Base-by-base conservation (phyloP, 2,888 invertebrate genomes). In the Machimus rusticus region DNA sequence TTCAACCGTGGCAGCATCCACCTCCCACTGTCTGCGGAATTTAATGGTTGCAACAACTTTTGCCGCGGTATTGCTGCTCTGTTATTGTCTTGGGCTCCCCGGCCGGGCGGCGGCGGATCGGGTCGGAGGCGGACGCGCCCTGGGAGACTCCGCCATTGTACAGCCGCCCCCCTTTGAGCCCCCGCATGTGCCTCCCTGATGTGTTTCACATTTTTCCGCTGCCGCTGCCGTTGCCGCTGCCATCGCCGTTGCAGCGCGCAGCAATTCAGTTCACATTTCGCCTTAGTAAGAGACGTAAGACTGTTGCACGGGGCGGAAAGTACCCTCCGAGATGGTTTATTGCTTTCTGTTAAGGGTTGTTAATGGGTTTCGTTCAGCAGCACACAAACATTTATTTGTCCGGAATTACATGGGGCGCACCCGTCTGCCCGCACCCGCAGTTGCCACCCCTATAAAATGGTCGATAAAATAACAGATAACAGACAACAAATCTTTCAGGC, bases 291-390 rank as follows among this genome's bases (percentile, higher is more conserved):
- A 85, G 85, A 85, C 74, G 85, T 85, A 85, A 85, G 85, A 85
- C 85, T 85, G 85, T 85, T 86, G 76, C 78, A 77, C 86, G 74
- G 85, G 85, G 57, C 86, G 74, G 85, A 74, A 77, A 82, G 88
- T 81, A 82, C 77, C 86, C 82, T 76, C 81, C 82, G 87, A 84
- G 76, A 88, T 88, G 88, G 86, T 88, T 87, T 88, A 88, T 88
- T 78, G 87, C 88, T 87, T 86, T 84, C 86, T 84, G 85, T 88
- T 87, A 88, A 76, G 85, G 88, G 79, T 88, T 87, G 87, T 88
- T 88, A 88, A 88, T 88, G 88, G 88, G 78, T 85, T 82, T 77
- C 87, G 87, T 88, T 88, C 87, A 87, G 87, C 85, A 78, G 55
- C 84, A 87, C 87, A 87, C 86, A 86, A 77, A 77, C 77, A 86